A percentile compares a stretch with the other conserved stretches of the same genome.
These are phyloP conservation scores for Grantiella picta DNA, from an alignment of 2,113 vertebrate species.

Conservation along the genomic window DNA sequence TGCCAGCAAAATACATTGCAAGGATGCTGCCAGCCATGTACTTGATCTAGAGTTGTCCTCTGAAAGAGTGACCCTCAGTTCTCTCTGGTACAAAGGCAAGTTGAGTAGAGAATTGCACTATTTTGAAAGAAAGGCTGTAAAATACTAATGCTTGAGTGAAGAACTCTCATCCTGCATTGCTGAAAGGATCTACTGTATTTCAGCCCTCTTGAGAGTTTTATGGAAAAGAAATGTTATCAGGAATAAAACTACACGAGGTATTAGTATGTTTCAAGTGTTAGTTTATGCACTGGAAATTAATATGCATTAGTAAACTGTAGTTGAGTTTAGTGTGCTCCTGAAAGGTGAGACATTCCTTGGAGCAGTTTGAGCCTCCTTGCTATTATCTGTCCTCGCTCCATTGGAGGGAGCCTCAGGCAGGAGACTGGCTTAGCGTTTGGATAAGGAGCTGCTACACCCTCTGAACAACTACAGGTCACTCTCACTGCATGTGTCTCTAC, in stretches of 20 bases:
- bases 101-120: background rate
- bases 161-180: background rate
- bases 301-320: background rate
- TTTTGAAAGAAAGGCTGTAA: background rate
- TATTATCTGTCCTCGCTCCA: background rate
- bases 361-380: background rate
- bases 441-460: background rate
- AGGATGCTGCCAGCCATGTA: background rate
- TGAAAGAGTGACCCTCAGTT: background rate
- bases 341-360: background rate
- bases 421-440: background rate
- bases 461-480: background rate
- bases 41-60: background rate
- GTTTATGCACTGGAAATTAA: slow-evolving; percentile 24
- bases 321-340: background rate
- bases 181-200: background rate
- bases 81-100: background rate
- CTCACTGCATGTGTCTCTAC: background rate
- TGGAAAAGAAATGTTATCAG: background rate
- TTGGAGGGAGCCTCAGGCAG: background rate
- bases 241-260: background rate
- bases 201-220: background rate
- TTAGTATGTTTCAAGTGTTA: background rate
- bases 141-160: background rate
- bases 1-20: background rate